Percentiles rank a stretch among this genome's conserved stretches.
Evolutionary conservation across 2,888 invertebrate species (phyloP).

Genomic region (Theodoxus fluviatilis): DNA sequence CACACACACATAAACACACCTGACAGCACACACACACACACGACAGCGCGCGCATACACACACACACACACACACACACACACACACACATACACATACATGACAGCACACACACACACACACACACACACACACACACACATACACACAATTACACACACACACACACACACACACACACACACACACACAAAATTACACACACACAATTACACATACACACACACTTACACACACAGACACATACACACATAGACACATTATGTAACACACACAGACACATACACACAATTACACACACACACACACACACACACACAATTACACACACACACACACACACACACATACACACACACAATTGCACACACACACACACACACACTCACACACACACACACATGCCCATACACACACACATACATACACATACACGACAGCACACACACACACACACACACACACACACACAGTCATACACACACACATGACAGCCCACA

Average conservation of each 20-base stretch:
- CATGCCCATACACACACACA: background rate
- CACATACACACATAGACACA: background rate
- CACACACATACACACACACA: conserved; percentile 18
- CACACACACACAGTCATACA: no score
- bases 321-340: background rate
- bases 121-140: conserved; percentile 12
- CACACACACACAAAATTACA: background rate
- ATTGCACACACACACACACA: conserved; percentile 6
- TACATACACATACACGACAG: background rate
- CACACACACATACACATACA: no score
- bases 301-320: background rate
- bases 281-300: background rate
- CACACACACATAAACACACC: background rate
- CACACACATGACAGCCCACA: background rate
- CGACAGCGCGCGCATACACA: background rate
- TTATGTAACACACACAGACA: no score
- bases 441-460: conserved; percentile 12
- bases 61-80: background rate
- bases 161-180: background rate
- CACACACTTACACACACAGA: background rate
- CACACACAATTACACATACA: background rate
- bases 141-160: no score
- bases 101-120: background rate
- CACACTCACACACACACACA: background rate
- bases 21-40: conserved; percentile 5